A percentile compares a stretch with the other conserved stretches of the same genome.
These are phyloP conservation scores for Daphoenositta chrysoptera DNA, from an alignment of 2,113 vertebrate genomes.

Conservation along the genomic window DNA sequence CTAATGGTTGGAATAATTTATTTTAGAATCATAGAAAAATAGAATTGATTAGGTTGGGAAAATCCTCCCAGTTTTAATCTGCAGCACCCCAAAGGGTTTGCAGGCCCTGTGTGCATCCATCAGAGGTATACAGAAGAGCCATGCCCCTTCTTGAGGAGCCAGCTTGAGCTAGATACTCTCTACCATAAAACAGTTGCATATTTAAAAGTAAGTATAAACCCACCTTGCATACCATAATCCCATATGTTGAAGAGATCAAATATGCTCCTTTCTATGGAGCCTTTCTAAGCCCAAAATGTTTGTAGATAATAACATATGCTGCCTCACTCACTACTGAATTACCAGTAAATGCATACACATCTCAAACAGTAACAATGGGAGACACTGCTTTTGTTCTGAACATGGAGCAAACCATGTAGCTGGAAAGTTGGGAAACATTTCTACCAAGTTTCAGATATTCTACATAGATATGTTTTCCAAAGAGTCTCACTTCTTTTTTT, in stretches of 20 bases:
- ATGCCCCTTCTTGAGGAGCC: not conserved
- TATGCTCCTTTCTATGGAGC: not conserved
- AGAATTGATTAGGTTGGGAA: not conserved
- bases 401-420: not conserved
- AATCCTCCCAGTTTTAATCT: not conserved
- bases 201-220: not conserved
- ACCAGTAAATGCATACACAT: not conserved
- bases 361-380: not conserved
- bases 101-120: not conserved
- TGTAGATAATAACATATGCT: not conserved
- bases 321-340: not conserved
- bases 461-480: not conserved
- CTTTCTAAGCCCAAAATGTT: not conserved
- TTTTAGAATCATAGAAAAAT: not conserved
- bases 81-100: not conserved
- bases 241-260: not conserved
- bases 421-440: not conserved
- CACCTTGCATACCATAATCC: not conserved
- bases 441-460: not conserved
- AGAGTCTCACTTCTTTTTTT: rapidly evolving
- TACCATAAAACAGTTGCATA: not conserved
- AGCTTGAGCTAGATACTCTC: not conserved
- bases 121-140: not conserved
- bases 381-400: not conserved
- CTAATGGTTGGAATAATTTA: not conserved